Evolutionary conservation across 2,888 invertebrate genomes (phyloP).

Genomic region (Eledone cirrhosa): DNA sequence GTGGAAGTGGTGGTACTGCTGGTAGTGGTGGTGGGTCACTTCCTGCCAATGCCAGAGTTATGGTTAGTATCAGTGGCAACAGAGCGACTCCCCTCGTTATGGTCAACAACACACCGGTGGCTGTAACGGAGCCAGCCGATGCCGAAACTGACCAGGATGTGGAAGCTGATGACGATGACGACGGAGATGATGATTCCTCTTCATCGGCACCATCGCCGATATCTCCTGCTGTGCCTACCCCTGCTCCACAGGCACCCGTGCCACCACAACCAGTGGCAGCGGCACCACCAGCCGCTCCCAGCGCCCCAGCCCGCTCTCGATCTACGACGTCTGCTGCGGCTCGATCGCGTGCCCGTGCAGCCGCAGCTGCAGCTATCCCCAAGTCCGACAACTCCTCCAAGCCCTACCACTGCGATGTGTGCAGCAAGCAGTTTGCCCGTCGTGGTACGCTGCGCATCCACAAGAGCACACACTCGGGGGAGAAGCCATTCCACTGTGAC

Average conservation of each 20-base stretch:
- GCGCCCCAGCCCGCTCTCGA: not conserved
- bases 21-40: too few relatives aligned
- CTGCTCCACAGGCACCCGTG: too few relatives aligned
- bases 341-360: not conserved
- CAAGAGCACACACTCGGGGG: constrained; percentile 26
- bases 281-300: not conserved
- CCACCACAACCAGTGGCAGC: too few relatives aligned
- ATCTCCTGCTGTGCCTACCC: too few relatives aligned
- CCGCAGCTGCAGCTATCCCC: not conserved
- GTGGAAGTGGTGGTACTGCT: not conserved
- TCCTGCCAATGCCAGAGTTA: too few relatives aligned
- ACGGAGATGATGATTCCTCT: not conserved
- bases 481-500: constrained; percentile 26
- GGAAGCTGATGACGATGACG: not conserved
- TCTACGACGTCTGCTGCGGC: not conserved
- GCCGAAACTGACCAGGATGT: not conserved
- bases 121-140: not conserved
- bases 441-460: not conserved
- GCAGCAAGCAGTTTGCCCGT: constrained; percentile 1
- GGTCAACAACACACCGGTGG: too few relatives aligned
- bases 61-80: too few relatives aligned
- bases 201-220: too few relatives aligned
- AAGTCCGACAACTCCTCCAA: constrained; percentile 23
- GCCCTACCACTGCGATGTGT: not conserved
- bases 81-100: too few relatives aligned